Base-by-base conservation (phyloP, 2,797 vertebrate species). In the Intellagama lesueurii region DNA sequence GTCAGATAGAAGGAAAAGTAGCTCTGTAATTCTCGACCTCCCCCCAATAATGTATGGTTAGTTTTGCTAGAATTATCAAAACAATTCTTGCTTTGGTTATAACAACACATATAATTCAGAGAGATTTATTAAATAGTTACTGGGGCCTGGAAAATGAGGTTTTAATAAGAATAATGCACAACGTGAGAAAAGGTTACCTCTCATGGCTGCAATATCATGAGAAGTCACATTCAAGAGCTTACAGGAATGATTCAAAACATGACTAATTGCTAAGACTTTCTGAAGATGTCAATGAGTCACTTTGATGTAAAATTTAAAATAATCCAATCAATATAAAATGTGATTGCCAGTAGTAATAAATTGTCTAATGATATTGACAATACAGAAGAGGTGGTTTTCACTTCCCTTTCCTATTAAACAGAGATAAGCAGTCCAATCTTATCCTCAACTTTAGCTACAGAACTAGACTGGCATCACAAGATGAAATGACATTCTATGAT, bases 251-350 rank as follows among this genome's bases (percentile, higher is more conserved):
- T 85, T 86, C 69, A 89, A 81, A 75, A 47, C 56, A 76, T 89
- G 88, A 89, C 83, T 89, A 86, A 86, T 64, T 79, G 76, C 22
- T 40, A 89, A 12, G 52, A 81, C 26, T 66, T 81, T 89, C 78
- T 86, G 88, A 89, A 86, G 69, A 75, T 68, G n/a, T 52, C 69
- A 89, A 30, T 81, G 56, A 86, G 12, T 89, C 78, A 89, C 56
- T 89, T 69, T 86, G 70, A 85, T 85, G 75, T 79, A 89, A 79
- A 56, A 52, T 84, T 56, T 40, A 56, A 68, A 89, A 60, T 47
- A 24, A 79, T 40, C 47, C 49, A 64, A 49, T 60, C 76, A 40
- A 84, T 79, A 47, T 80, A 66, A 75, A 81, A 81, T 66, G 66
- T 60, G 17, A 52, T 60, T 44, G 68, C 35, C 19, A 40, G 16